Conservation (phyloP, 1,140 invertebrate species). For the Panagrolaimus sp. region DNA sequence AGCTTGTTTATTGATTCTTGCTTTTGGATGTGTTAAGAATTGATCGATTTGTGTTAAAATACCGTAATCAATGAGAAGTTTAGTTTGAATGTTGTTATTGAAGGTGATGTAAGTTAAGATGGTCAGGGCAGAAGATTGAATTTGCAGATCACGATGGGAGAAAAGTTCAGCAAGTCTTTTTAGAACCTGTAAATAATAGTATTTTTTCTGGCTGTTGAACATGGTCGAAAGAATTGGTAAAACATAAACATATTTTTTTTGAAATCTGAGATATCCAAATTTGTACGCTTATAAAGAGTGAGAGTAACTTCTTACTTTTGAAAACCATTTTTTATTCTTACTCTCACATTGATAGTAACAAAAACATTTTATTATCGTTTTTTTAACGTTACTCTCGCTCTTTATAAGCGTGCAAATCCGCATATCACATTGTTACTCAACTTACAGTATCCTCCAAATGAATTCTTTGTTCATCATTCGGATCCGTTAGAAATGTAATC, state of each 20-base stretch:
- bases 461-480: slow-evolving; percentile 92
- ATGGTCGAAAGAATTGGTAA: no score
- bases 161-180: slow-evolving; percentile 86
- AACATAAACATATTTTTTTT: no score
- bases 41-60: slow-evolving; percentile 86
- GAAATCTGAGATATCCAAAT: no score
- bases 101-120: slow-evolving; percentile 98
- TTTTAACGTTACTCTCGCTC: no score
- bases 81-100: slow-evolving; percentile 95
- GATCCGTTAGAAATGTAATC: slow-evolving; percentile 93
- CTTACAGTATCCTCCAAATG: slow-evolving; percentile 88
- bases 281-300: no score
- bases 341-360: no score
- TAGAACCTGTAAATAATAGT: slow-evolving; percentile 72
- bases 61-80: slow-evolving; percentile 83
- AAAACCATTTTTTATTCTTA: no score
- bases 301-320: no score
- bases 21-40: slow-evolving; percentile 79
- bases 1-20: slow-evolving; percentile 83
- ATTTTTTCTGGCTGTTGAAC: no score
- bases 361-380: no score
- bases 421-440: no score
- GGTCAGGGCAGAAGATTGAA: slow-evolving; percentile 88
- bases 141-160: slow-evolving; percentile 89
- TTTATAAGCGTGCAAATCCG: not conserved